phyloP scores from a whole-genome alignment of 2,888 invertebrate species.

The Dioctria linearis region DNA sequence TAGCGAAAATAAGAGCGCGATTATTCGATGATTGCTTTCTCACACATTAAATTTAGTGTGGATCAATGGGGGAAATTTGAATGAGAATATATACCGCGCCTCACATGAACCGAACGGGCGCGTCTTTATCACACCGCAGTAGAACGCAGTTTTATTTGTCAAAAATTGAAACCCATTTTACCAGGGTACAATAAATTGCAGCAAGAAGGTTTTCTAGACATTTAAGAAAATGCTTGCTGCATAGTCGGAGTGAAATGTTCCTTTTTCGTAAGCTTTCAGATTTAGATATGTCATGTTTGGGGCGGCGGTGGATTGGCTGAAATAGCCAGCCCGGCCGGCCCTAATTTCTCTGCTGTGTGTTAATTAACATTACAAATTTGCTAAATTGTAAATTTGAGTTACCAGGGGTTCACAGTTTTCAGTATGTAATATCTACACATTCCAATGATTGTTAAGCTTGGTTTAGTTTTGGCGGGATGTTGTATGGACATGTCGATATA shows the following conservation, averaged over 20 bases:
- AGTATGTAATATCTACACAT: not conserved
- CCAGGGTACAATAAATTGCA: conserved; percentile 65
- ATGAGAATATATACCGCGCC: not conserved
- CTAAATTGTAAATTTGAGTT: conserved; percentile 54
- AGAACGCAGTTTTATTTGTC: conserved; percentile 71
- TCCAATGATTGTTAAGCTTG: too few relatives aligned
- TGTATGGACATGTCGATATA: too few relatives aligned
- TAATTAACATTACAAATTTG: conserved; percentile 54
- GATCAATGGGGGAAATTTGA: not conserved
- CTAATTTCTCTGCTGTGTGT: not conserved
- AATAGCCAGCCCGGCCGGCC: too few relatives aligned
- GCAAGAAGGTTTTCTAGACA: conserved; percentile 57
- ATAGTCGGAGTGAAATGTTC: not conserved
- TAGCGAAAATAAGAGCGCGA: not conserved
- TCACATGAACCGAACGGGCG: too few relatives aligned
- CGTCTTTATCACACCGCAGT: conserved; percentile 61
- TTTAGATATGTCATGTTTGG: not conserved
- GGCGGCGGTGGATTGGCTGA: not conserved
- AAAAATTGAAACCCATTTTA: conserved; percentile 71
- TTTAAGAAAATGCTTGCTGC: conserved; percentile 31
- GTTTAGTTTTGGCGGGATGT: too few relatives aligned
- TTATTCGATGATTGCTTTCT: not conserved
- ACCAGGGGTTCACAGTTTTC: conserved; percentile 50
- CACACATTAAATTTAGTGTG: not conserved
- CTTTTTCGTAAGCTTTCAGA: too few relatives aligned